A percentile compares a stretch with the other conserved stretches of the same genome.
These are phyloP conservation scores for Zoanthus sociatus DNA, from an alignment of 92 coral and sea anemone genomes.

Conservation along the genomic window DNA sequence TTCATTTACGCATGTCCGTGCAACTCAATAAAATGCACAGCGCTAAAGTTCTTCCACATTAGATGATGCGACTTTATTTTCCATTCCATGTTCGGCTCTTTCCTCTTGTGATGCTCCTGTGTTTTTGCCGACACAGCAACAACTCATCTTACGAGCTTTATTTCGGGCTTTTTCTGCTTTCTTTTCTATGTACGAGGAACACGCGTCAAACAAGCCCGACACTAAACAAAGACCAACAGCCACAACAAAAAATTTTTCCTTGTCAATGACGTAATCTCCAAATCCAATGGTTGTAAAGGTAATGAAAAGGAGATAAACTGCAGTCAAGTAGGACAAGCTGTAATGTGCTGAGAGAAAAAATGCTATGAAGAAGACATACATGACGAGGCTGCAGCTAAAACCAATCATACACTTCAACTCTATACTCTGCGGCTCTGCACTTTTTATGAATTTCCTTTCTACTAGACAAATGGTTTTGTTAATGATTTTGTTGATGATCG, in stretches of 20 bases:
- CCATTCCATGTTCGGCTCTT: not conserved
- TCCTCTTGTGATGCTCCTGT: constrained; percentile 14
- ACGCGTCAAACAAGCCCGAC: constrained; percentile 21
- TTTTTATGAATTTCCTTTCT: constrained; percentile 32
- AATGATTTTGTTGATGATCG: constrained; percentile 31
- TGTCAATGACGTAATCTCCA: constrained; percentile 7
- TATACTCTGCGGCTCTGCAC: constrained; percentile 20
- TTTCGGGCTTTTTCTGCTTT: constrained; percentile 2
- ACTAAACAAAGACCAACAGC: constrained; percentile 11
- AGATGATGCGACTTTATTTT: not conserved
- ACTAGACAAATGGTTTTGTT: constrained; percentile 24
- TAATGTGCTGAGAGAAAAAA: not conserved
- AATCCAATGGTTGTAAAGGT: constrained; percentile 27
- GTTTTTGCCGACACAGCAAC: constrained; percentile 9
- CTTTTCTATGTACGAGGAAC: not conserved
- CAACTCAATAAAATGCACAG: not conserved
- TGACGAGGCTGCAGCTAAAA: not conserved
- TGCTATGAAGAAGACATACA: not conserved
- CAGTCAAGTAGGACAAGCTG: not conserved
- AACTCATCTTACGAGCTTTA: not conserved
- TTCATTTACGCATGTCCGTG: too few relatives aligned
- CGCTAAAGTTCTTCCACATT: not conserved
- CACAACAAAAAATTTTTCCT: not conserved
- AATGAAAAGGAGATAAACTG: constrained; percentile 13
- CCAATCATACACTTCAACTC: constrained; percentile 30